Evolutionary conservation across 2,888 invertebrate species (phyloP), one percentile per base, ranked within the genome.

Genomic region (Ochropacha duplaris): DNA sequence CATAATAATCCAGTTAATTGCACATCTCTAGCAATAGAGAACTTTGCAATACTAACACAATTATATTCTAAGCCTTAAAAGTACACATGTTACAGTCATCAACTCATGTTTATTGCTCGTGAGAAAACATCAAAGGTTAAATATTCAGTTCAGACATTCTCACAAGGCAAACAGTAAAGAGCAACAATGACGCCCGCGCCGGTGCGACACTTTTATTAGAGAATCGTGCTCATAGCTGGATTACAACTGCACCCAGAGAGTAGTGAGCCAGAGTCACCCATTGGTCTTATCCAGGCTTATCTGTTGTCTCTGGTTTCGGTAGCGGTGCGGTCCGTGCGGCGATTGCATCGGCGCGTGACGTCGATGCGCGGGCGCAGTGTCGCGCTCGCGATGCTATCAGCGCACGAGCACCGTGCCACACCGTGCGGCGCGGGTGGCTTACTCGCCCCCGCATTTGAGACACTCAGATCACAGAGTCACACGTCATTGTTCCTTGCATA

Each of bases 291-390:
- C 50, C 54, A 12, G 22, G 34, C 50, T 28, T 24, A 55, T 49
- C 28, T 49, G 22, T 49, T 28, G 44, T 82, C 79, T 69, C 64
- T 64, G 69, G 73, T 77, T 77, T 74, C 82, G 74, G 83, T 82
- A 82, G 83, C 83, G 64, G 19, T 44, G 71, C 64, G 66, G 56
- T 56, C 65, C 70, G 70, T 67, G 68, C 61, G 55, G 63, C 71
- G 90, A 90, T 90, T 87, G 59, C 66, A 90, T 89, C 89, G 77
- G 78, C 80, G 80, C 88, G 87, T 87, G 87, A 86, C 83, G 86
- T 83, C 82, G 85, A 84, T 87, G 86, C 72, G 76, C 75, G 65
- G 70, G 69, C 73, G 75, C 78, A 72, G 44, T 19, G 44, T 44
- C 58, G 61, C 61, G 54, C 71, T 66, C 66, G 74, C 76, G 90